A percentile compares a stretch with the other conserved stretches of the same genome.
phyloP scores from a whole-genome alignment of 2,888 invertebrate genomes.

The Hemaris fuciformis region DNA sequence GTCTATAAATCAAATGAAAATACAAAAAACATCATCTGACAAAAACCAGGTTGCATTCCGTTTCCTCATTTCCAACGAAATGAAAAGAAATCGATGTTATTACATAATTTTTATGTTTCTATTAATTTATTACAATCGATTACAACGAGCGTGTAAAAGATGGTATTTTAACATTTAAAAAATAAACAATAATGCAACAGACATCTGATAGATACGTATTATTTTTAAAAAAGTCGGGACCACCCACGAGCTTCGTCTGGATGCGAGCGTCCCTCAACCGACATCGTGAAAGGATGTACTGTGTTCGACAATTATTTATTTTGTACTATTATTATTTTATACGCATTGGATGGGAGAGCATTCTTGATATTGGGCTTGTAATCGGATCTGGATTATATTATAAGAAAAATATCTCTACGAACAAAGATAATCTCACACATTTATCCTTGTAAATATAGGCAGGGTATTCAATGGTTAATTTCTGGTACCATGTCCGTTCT shows the following conservation, averaged over 20 bases:
- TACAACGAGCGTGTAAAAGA: constrained; percentile 6
- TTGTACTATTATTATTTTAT: constrained; percentile 1
- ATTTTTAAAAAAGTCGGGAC: constrained; percentile 6
- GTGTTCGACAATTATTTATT: constrained; percentile 1
- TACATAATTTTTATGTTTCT: not conserved
- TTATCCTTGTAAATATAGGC: too few species aligned
- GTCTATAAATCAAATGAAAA: too few species aligned
- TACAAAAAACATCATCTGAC: too few species aligned
- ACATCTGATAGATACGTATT: constrained; percentile 10
- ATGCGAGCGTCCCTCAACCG: not conserved
- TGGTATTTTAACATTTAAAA: not conserved
- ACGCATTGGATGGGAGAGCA: not conserved
- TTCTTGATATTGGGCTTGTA: not conserved
- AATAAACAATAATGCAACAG: constrained; percentile 10
- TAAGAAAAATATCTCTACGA: not conserved
- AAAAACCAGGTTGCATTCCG: not conserved
- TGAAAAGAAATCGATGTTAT: not conserved
- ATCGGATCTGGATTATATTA: not conserved
- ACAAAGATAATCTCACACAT: too few species aligned
- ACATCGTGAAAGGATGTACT: constrained; percentile 7
- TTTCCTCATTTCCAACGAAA: not conserved
- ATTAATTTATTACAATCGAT: constrained; percentile 4
- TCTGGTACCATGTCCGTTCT: too few species aligned
- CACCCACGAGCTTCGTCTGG: constrained; percentile 3
- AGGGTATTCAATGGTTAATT: too few species aligned